Evolutionary conservation across 2,113 vertebrate species (phyloP).

Genomic region (Elaphurus davidianus): DNA sequence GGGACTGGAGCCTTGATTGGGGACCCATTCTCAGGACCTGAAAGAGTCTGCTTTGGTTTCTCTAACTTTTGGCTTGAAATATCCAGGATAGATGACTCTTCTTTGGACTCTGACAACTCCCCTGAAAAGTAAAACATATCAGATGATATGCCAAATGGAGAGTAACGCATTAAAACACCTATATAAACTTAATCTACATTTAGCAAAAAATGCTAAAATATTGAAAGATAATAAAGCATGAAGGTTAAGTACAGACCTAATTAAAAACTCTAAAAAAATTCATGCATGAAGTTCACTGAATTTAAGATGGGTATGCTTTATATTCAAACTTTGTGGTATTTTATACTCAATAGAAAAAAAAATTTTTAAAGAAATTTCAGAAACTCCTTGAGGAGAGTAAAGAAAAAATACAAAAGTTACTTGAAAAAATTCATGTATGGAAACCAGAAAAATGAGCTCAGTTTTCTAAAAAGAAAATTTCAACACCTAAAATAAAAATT

Average conservation of each 20-base stretch:
- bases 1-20: constrained; percentile 86
- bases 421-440: neutral
- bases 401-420: neutral
- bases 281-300: neutral
- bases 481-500: constrained; percentile 21
- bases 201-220: constrained; percentile 22
- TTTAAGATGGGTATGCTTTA: neutral
- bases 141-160: neutral
- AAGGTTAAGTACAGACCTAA: neutral
- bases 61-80: constrained; percentile 67
- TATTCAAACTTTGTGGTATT: neutral
- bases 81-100: constrained; percentile 60
- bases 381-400: neutral
- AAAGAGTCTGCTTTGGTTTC: constrained; percentile 24
- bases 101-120: constrained; percentile 72
- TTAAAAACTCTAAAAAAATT: neutral
- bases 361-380: neutral
- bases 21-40: constrained; percentile 60
- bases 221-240: neutral
- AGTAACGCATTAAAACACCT: neutral
- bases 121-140: constrained; percentile 78
- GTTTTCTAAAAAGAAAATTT: neutral
- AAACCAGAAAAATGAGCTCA: constrained; percentile 12
- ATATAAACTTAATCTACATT: neutral
- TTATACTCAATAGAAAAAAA: neutral